Conservation (phyloP, 2,797 vertebrate genomes). For the Crenuchus spilurus region DNA sequence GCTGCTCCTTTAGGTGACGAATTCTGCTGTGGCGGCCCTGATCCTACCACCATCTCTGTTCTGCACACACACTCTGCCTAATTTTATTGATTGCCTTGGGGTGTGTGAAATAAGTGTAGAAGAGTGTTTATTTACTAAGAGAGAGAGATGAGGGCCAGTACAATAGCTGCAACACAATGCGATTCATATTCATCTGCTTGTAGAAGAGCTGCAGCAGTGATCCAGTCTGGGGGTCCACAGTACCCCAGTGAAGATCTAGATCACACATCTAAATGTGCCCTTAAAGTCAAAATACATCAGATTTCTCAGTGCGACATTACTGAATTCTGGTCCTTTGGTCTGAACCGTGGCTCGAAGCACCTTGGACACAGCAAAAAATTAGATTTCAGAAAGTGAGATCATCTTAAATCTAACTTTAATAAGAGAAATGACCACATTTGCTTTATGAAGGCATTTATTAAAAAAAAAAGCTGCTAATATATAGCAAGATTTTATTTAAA, state of each 20-base stretch:
- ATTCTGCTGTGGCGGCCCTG: background rate
- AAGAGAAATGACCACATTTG: too few species aligned
- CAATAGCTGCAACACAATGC: background rate
- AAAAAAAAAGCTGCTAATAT: too few species aligned
- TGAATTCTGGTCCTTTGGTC: too few species aligned
- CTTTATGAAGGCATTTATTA: too few species aligned
- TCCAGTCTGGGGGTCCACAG: background rate
- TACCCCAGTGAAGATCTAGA: background rate
- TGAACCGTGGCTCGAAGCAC: too few species aligned
- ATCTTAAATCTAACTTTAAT: too few species aligned
- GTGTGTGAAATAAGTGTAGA: constrained; percentile 23
- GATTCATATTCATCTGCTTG: constrained; percentile 22
- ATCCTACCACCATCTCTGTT: constrained; percentile 2
- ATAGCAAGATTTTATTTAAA: too few species aligned
- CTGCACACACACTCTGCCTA: constrained; percentile 9
- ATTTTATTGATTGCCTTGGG: constrained; percentile 29
- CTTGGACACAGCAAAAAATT: too few species aligned
- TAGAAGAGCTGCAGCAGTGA: constrained; percentile 5
- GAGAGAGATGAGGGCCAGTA: background rate
- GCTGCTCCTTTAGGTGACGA: background rate
- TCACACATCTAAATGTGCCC: too few species aligned
- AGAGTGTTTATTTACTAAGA: constrained; percentile 17
- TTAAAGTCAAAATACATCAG: too few species aligned
- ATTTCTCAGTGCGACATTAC: too few species aligned
- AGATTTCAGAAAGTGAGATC: too few species aligned